phyloP scores from a whole-genome alignment of 2,797 vertebrate species.

The Xiphophorus birchmanni region DNA sequence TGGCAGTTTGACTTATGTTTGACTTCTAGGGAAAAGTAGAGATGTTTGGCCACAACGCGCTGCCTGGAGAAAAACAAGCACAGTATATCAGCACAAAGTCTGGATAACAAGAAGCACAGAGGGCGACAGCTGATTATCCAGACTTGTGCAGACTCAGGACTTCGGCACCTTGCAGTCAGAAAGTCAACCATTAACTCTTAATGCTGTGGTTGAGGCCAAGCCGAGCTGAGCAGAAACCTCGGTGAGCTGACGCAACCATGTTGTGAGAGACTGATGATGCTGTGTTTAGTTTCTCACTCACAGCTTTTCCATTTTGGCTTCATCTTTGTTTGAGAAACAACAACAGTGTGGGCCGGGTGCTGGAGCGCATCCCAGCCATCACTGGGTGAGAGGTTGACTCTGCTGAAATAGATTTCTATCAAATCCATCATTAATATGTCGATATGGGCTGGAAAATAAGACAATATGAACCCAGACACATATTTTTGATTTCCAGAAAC shows the following conservation, averaged over 20 bases:
- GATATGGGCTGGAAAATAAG: not conserved
- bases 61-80: not conserved
- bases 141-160: not conserved
- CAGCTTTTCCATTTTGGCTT: not conserved
- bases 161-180: not conserved
- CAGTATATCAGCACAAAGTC: not conserved
- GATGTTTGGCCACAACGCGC: not conserved
- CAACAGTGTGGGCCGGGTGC: not conserved
- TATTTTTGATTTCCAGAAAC: not conserved
- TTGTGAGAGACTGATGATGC: not conserved
- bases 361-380: conserved; percentile 2
- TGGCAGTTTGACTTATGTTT: not conserved
- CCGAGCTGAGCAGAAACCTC: not conserved
- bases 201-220: not conserved
- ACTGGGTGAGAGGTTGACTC: not conserved
- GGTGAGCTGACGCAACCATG: not conserved
- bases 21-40: not conserved
- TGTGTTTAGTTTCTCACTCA: not conserved
- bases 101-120: not conserved
- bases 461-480: not conserved
- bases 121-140: no score
- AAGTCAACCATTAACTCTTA: not conserved
- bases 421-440: not conserved
- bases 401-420: not conserved
- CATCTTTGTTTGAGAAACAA: conserved; percentile 6